Evolutionary conservation across 1,140 invertebrate species (phyloP), one percentile per base, ranked within the genome.

Genomic region (Oncopeltus fasciatus): DNA sequence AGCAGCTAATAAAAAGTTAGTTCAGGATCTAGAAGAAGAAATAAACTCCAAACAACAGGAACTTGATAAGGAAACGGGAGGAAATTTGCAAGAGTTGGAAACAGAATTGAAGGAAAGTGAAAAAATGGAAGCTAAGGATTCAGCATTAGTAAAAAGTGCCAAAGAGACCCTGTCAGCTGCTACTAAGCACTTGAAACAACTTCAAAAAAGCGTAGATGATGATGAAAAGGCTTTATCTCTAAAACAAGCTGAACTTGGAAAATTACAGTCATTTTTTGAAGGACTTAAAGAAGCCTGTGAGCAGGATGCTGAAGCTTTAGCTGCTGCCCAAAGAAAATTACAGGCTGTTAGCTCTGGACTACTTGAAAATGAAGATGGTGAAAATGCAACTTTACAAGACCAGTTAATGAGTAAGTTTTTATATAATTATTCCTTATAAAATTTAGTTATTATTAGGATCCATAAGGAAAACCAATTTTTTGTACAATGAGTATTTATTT

Each of bases 351-450:
- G 82, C 71, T 78, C 86, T 24, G 93, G 93, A 24, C 74, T 89
- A 51, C 82, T 92, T 29, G 81, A 84, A 26, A 86, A 83, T 61
- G 85, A 86, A n/a, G 83, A 83, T 68, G 90, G 92, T 16, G 80
- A 86, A 72, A 84, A 84, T 61, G 82, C 87, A n/a, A 92, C 92
- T 4, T 75, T 96, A 20, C 86, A 91, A 71, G 89, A 95, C 66
- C 91, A 95, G 71, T 75, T 95, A 1, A 93, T 93, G 68, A 81
- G 87, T 87, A 72, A 66, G 71, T 71, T 57, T n/a, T n/a, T n/a
- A n/a, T n/a, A n/a, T n/a, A n/a, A n/a, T n/a, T n/a, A n/a, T n/a
- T n/a, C n/a, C n/a, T n/a, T n/a, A n/a, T n/a, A n/a, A n/a, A n/a
- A n/a, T n/a, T n/a, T n/a, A n/a, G n/a, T n/a, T n/a, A n/a, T n/a